These are phyloP conservation scores for Camelus dromedarius DNA, from an alignment of 2,113 vertebrate species.

Conservation along the genomic window DNA sequence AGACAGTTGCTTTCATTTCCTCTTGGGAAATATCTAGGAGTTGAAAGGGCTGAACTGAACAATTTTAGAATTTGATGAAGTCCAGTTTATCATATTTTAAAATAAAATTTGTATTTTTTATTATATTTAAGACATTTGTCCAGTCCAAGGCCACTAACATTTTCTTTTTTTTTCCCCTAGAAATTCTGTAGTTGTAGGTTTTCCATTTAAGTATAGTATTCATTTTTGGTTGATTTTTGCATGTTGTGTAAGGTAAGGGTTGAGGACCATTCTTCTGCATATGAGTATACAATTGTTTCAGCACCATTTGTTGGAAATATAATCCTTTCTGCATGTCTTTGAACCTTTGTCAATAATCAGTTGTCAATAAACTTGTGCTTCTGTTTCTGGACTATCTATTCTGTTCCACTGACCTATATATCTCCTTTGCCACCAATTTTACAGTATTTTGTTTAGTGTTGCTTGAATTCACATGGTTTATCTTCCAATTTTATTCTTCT, in stretches of 20 bases:
- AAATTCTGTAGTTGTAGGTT: background rate
- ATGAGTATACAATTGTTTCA: background rate
- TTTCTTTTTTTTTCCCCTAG: background rate
- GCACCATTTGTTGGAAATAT: background rate
- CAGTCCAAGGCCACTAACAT: background rate
- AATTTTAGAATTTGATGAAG: background rate
- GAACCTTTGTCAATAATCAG: background rate
- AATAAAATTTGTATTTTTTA: background rate
- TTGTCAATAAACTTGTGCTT: background rate
- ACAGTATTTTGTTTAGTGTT: background rate
- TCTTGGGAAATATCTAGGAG: background rate
- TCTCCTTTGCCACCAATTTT: background rate
- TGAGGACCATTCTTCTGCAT: background rate
- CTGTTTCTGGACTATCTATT: background rate
- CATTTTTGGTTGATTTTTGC: background rate
- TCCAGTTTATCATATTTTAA: background rate
- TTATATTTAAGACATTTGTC: background rate
- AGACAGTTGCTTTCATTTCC: background rate
- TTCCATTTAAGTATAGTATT: background rate
- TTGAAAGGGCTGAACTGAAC: background rate
- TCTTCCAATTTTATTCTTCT: background rate
- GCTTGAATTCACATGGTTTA: background rate
- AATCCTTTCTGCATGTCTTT: background rate
- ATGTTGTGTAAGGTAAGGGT: background rate
- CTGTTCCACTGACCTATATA: background rate